Percentiles rank a stretch among this genome's conserved stretches.
Conservation (phyloP, 2,113 vertebrate genomes). For the Pleuronectes platessa region DNA sequence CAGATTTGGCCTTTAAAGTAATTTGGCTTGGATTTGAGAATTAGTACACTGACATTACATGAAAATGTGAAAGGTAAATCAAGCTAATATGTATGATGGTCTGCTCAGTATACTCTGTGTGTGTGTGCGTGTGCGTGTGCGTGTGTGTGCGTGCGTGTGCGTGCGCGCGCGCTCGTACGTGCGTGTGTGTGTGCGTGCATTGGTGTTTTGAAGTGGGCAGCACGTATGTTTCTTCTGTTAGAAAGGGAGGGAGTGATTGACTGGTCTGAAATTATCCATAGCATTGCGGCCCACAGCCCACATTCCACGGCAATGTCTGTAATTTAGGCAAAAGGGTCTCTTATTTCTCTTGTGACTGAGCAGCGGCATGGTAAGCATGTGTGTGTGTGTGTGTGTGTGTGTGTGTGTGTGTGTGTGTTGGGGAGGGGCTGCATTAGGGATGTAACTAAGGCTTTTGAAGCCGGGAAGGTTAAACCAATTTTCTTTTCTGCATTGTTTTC, state of each 20-base stretch:
- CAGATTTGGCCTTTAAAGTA: slow-evolving; percentile 38
- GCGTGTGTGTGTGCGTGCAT: not conserved
- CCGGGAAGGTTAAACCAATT: slow-evolving; percentile 80
- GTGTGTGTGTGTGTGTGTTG: not conserved
- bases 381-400: no score
- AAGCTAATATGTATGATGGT: not conserved
- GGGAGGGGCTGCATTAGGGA: slow-evolving; percentile 60
- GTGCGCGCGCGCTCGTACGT: no score
- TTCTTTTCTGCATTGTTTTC: slow-evolving; percentile 76
- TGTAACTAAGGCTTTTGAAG: slow-evolving; percentile 61
- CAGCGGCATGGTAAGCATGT: slow-evolving; percentile 4
- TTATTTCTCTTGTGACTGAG: slow-evolving; percentile 56
- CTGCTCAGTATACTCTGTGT: not conserved
- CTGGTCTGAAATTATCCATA: slow-evolving; percentile 76
- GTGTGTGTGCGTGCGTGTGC: not conserved
- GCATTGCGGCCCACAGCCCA: slow-evolving; percentile 65
- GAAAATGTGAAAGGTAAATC: slow-evolving; percentile 46
- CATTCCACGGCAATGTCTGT: slow-evolving; percentile 73
- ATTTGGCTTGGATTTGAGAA: slow-evolving; percentile 30
- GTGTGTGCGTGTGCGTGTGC: not conserved
- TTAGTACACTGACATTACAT: slow-evolving; percentile 26
- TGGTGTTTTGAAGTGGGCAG: slow-evolving; percentile 1
- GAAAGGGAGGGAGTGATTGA: slow-evolving; percentile 65
- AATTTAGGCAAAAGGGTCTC: slow-evolving; percentile 77
- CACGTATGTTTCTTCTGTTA: slow-evolving; percentile 14